Evolutionary conservation across 2,797 vertebrate species (phyloP).

Genomic region (Falco biarmicus): DNA sequence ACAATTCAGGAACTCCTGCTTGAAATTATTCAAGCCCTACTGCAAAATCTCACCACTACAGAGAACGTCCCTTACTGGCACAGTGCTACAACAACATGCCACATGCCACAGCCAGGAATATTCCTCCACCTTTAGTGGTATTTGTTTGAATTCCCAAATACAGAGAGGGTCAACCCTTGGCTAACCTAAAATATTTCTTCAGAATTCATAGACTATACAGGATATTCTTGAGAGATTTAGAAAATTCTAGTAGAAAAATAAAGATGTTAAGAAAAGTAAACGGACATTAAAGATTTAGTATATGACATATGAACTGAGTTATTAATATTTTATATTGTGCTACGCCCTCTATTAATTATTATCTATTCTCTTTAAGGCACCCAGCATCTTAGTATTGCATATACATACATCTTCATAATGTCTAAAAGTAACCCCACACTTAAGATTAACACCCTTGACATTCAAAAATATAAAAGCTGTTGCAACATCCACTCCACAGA

Average conservation of each 20-base stretch:
- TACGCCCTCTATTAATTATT: background rate
- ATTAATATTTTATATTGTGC: conserved; percentile 11
- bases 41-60: background rate
- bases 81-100: background rate
- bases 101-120: background rate
- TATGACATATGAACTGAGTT: background rate
- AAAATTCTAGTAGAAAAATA: conserved; percentile 38
- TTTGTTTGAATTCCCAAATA: background rate
- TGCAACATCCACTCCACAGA: background rate
- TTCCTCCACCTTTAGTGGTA: background rate
- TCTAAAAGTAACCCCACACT: background rate
- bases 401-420: background rate
- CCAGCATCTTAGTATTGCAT: background rate
- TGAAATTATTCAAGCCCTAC: background rate
- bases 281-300: background rate
- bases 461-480: background rate
- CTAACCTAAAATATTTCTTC: background rate
- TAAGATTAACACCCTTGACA: background rate
- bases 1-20: background rate
- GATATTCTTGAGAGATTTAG: background rate
- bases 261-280: background rate
- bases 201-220: background rate
- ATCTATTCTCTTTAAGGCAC: conserved; percentile 29
- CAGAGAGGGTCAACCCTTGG: background rate
- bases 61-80: conserved; percentile 7